Percentiles rank a stretch among this genome's conserved stretches.
phyloP scores from a whole-genome alignment of 2,797 vertebrate genomes.

The Chanos chanos region DNA sequence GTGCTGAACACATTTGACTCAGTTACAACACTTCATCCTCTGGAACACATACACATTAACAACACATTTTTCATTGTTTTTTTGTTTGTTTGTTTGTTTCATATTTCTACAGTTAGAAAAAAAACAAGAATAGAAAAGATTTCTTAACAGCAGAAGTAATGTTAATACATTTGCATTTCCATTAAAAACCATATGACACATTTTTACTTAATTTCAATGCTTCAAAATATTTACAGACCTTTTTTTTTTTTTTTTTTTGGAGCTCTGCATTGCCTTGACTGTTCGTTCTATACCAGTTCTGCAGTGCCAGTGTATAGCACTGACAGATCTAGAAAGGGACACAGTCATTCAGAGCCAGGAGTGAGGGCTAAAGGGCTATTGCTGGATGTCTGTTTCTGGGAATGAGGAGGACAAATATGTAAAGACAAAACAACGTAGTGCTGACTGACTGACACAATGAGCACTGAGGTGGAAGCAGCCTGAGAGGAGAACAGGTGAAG shows the following conservation, averaged over 20 bases:
- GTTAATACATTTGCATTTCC: slow-evolving; percentile 60
- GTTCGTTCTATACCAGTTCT: slow-evolving; percentile 43
- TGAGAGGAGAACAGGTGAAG: no score
- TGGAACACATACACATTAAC: background rate
- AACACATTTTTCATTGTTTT: slow-evolving; percentile 39
- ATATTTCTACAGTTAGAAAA: slow-evolving; percentile 54
- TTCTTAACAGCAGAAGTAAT: slow-evolving; percentile 19
- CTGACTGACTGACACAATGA: no score
- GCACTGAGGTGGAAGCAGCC: no score
- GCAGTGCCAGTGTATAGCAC: no score
- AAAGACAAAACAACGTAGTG: no score
- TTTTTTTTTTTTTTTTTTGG: slow-evolving; percentile 30
- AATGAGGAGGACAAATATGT: no score
- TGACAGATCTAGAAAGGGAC: background rate
- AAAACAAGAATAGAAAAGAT: slow-evolving; percentile 44
- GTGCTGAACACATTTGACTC: no score
- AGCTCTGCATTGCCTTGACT: slow-evolving; percentile 13
- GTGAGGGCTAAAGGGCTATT: no score
- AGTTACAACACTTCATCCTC: no score
- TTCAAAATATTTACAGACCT: slow-evolving; percentile 64
- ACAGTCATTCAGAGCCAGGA: no score
- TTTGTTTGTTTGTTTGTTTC: slow-evolving; percentile 28
- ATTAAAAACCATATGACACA: slow-evolving; percentile 56
- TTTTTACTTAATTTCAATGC: slow-evolving; percentile 44
- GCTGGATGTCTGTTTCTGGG: no score